Evolutionary conservation across 2,888 invertebrate species (phyloP).

Genomic region (Thereva unica): DNA sequence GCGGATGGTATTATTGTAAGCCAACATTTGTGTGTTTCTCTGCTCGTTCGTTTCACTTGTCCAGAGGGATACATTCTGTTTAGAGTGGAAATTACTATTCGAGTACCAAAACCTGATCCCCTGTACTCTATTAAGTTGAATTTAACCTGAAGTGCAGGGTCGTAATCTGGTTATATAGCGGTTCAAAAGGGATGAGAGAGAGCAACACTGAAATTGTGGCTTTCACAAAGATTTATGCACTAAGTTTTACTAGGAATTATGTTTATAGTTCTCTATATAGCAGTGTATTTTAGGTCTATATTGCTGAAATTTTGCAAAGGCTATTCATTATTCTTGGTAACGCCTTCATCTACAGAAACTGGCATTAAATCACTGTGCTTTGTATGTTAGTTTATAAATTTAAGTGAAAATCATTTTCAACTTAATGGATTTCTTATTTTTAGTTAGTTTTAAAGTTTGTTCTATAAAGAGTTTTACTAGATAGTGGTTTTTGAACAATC

Average conservation of each 20-base stretch:
- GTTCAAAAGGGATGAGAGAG: slow-evolving; percentile 18
- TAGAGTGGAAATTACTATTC: slow-evolving; percentile 28
- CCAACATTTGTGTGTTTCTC: slow-evolving; percentile 20
- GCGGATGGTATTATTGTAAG: not conserved
- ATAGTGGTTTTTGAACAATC: too few species aligned
- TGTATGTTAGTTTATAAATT: too few species aligned
- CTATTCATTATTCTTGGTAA: too few species aligned
- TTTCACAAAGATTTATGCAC: slow-evolving; percentile 25
- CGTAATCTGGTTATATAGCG: slow-evolving; percentile 27
- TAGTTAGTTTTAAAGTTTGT: too few species aligned
- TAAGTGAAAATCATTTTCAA: too few species aligned
- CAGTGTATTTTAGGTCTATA: too few species aligned
- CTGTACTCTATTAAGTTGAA: slow-evolving; percentile 18
- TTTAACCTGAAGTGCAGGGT: slow-evolving; percentile 20
- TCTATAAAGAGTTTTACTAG: too few species aligned
- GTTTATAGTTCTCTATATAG: not conserved
- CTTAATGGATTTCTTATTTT: too few species aligned
- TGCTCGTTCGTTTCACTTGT: slow-evolving; percentile 15
- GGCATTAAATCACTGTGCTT: too few species aligned
- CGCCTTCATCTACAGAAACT: too few species aligned
- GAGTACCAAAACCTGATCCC: slow-evolving; percentile 18
- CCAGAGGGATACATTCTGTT: slow-evolving; percentile 24
- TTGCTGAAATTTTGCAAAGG: too few species aligned
- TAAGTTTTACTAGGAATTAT: not conserved
- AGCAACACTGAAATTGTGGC: slow-evolving; percentile 14